Evolutionary conservation across 2,888 invertebrate species (phyloP), one percentile per base, ranked within the genome.

Genomic region (Mycalesis mineus): DNA sequence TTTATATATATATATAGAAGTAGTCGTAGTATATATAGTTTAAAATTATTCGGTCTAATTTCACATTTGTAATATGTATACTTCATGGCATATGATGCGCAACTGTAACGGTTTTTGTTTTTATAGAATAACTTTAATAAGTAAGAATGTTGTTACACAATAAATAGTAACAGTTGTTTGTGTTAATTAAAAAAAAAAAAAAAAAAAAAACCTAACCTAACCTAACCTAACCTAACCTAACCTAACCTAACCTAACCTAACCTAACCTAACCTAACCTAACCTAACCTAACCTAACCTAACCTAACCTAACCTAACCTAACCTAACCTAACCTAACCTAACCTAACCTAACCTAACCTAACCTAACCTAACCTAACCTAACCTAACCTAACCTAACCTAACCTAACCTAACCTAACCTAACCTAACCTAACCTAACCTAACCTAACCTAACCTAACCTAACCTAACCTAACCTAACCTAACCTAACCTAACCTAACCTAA

Each of bases 261-360:
- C 59, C 59, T 59, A 59, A 59, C 59, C 59, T 59, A 55, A 55
- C 55, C 54, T 58, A 54, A 55, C 55, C 55, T 60, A 55, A 55
- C 52, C 52, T 45, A 45, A 58, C 31, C 44, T 45, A 37, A 15
- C 52, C 39, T 42, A 50, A 55, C 54, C 54, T 50, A 50, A 55
- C 59, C 59, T 51, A 44, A 44, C 44, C 44, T 44, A 44, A 44
- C 44, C 44, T 44, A 44, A 51, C 51, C 57, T 47, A 51, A 51
- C 51, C 57, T 47, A 51, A 51, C 42, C 51, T 57, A 57, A 51
- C 51, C 51, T 51, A 51, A 57, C 51, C 51, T 51, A 57, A 51
- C 51, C 51, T 57, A 51, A 51, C 51, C 51, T 51, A 57, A 57
- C 51, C 57, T 51, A 57, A 57, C 51, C 51, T 51, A 57, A 51